Percentiles rank a stretch among this genome's conserved stretches.
Evolutionary conservation across 1,140 invertebrate genomes (phyloP).

Genomic region (Pantala flavescens): DNA sequence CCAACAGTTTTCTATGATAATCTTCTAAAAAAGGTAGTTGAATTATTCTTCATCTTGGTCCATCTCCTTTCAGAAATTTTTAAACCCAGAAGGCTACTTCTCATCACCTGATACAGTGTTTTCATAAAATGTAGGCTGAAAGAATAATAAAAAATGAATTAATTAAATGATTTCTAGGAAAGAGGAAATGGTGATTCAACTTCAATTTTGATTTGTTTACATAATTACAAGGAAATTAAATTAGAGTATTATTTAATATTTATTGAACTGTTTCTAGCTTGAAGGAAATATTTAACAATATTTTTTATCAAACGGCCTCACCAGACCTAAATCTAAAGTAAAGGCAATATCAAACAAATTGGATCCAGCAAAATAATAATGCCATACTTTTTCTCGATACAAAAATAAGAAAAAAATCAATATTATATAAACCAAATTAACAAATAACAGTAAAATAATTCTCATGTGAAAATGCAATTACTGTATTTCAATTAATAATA

Average conservation of each 20-base stretch:
- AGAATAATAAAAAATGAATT: background rate
- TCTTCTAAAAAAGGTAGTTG: background rate
- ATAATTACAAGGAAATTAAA: background rate
- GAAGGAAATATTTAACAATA: background rate
- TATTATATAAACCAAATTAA: background rate
- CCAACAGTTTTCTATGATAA: background rate
- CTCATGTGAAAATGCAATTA: too few relatives aligned
- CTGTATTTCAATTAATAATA: too few relatives aligned
- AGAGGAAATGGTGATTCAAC: background rate
- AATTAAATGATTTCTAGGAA: background rate
- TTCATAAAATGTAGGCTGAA: conserved; percentile 3
- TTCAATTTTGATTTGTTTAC: background rate
- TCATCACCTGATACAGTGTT: background rate
- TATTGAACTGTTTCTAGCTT: background rate
- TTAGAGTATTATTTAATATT: background rate
- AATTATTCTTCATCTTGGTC: background rate
- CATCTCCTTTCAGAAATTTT: background rate
- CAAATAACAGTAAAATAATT: background rate
- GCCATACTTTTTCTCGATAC: background rate
- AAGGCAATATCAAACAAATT: background rate
- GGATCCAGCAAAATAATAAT: background rate
- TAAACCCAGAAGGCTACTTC: background rate
- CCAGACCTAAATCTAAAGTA: background rate
- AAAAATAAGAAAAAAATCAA: background rate
- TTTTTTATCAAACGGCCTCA: background rate